Evolutionary conservation across 1,140 invertebrate species (phyloP).

Genomic region (Myzus persicae): DNA sequence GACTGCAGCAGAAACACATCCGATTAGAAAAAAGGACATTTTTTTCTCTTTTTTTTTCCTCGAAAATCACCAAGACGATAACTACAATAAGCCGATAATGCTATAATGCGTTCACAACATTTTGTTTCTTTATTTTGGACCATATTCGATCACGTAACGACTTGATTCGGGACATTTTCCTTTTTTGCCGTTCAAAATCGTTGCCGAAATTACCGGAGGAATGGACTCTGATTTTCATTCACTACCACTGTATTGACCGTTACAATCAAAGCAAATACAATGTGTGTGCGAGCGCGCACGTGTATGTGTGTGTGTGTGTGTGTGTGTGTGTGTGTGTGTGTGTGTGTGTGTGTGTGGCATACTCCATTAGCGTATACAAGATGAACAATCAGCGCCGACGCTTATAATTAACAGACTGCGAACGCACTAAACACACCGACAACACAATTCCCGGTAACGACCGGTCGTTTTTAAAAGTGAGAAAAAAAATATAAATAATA

Average conservation of each 20-base stretch:
- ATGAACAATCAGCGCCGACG: constrained; percentile 14
- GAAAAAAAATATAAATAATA: constrained; percentile 23
- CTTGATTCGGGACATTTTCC: not conserved
- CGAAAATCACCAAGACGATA: not conserved
- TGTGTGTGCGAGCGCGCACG: no score
- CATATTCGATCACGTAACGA: not conserved
- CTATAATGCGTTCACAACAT: not conserved
- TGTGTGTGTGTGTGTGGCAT: not conserved
- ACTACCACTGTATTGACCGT: not conserved
- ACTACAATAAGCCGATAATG: constrained; percentile 12
- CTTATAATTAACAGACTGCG: not conserved
- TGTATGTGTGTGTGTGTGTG: not conserved
- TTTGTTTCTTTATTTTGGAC: not conserved
- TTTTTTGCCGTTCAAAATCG: not conserved
- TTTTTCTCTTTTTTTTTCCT: not conserved
- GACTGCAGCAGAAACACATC: not conserved
- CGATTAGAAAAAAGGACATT: not conserved
- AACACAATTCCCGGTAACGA: constrained; percentile 23
- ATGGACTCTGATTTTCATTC: not conserved
- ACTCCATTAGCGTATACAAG: not conserved
- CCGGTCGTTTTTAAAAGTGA: not conserved
- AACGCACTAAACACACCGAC: not conserved
- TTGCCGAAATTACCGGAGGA: not conserved
- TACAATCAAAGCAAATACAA: not conserved
- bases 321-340: no score